These are phyloP conservation scores for Mythimna lalbum DNA, from an alignment of 2,888 invertebrate species.

Conservation along the genomic window DNA sequence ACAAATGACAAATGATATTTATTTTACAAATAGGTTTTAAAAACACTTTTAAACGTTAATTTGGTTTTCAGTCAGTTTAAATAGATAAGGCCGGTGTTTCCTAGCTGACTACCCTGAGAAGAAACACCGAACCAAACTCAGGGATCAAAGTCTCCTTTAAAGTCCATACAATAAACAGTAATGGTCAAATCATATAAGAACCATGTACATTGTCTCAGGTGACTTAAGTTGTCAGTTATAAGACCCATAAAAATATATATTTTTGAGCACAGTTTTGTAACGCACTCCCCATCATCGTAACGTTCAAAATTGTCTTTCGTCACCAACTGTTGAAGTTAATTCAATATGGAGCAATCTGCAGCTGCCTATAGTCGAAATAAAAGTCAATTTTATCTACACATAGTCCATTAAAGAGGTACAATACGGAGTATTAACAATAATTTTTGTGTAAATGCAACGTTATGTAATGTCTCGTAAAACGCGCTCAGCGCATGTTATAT, in stretches of 20 bases:
- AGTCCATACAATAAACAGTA: too few relatives aligned
- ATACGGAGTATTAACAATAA: conserved; percentile 44
- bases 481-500: conserved; percentile 34
- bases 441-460: conserved; percentile 45
- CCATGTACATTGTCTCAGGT: too few relatives aligned
- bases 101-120: too few relatives aligned
- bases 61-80: too few relatives aligned
- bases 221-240: background rate
- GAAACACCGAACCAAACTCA: too few relatives aligned
- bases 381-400: conserved; percentile 39
- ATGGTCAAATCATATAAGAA: too few relatives aligned
- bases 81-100: too few relatives aligned
- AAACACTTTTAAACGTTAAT: too few relatives aligned
- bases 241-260: background rate
- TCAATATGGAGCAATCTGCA: conserved; percentile 29
- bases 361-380: conserved; percentile 16
- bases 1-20: too few relatives aligned
- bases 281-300: conserved; percentile 1
- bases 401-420: conserved; percentile 44
- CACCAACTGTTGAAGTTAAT: conserved; percentile 23
- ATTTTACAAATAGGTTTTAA: too few relatives aligned
- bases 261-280: conserved; percentile 6
- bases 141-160: too few relatives aligned
- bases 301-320: conserved; percentile 7
- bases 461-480: conserved; percentile 51